phyloP scores from a whole-genome alignment of 2,797 vertebrate genomes.

The Poecilia velifera region DNA sequence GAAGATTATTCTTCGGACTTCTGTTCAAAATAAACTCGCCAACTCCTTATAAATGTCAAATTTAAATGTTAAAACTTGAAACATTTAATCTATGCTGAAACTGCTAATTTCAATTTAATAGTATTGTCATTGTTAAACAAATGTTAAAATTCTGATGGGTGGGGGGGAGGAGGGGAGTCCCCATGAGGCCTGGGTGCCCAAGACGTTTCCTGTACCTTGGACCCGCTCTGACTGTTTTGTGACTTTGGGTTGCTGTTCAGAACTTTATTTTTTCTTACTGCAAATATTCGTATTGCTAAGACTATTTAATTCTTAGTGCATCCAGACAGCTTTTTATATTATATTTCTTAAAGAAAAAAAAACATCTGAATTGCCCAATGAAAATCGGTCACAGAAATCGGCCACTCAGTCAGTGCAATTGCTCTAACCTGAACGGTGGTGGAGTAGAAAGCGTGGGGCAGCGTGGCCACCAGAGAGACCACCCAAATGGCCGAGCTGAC shows the following conservation, averaged over 20 bases:
- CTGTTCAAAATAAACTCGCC: too few species aligned
- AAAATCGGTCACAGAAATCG: background rate
- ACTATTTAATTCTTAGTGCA: background rate
- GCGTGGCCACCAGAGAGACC: slow-evolving; percentile 75
- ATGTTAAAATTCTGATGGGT: background rate
- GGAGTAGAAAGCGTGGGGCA: slow-evolving; percentile 82
- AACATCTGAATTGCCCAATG: background rate
- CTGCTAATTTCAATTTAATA: background rate
- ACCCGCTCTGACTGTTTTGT: too few species aligned
- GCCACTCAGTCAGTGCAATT: background rate
- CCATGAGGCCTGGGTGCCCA: background rate
- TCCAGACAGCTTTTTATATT: too few species aligned
- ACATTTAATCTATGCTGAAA: background rate
- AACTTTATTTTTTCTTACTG: background rate
- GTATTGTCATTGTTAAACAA: background rate
- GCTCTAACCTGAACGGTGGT: slow-evolving; percentile 77
- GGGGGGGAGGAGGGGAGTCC: too few species aligned
- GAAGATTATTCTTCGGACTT: too few species aligned
- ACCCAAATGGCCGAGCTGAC: slow-evolving; percentile 79
- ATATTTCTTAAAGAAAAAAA: too few species aligned
- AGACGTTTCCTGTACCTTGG: too few species aligned
- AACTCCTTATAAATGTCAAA: too few species aligned
- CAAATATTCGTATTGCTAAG: background rate
- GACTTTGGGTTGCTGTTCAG: background rate
- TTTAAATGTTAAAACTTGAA: background rate